Conservation (phyloP, 2,797 vertebrate genomes). For the Brotula barbata region DNA sequence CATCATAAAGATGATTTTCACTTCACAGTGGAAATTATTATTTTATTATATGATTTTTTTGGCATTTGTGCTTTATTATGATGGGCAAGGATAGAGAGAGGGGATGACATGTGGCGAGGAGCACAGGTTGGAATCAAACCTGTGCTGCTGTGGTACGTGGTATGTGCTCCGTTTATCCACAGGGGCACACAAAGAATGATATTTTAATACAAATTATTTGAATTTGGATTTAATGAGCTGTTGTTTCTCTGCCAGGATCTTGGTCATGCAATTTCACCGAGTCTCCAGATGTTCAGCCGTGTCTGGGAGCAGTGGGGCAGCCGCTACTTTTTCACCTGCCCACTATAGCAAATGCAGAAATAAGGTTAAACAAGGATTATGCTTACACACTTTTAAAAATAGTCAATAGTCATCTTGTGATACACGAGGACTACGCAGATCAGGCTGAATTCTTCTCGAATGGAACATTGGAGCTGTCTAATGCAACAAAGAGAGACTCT, state of each 20-base stretch:
- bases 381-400: neutral
- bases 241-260: constrained; percentile 8
- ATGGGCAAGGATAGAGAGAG: too few relatives aligned
- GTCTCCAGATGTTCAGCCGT: neutral
- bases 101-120: too few relatives aligned
- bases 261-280: constrained; percentile 20
- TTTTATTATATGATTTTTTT: too few relatives aligned
- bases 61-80: too few relatives aligned
- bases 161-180: too few relatives aligned
- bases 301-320: constrained; percentile 26
- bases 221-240: neutral
- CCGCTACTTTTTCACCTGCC: constrained; percentile 16
- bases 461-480: constrained; percentile 9
- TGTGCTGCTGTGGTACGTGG: rapidly evolving
- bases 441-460: neutral
- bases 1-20: too few relatives aligned
- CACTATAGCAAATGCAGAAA: rapidly evolving
- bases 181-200: too few relatives aligned
- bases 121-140: too few relatives aligned
- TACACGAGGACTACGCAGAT: rapidly evolving
- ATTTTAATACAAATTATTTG: neutral
- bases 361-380: neutral
- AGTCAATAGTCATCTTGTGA: rapidly evolving
- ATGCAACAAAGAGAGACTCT: constrained; percentile 19
- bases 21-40: too few relatives aligned